Base-by-base conservation (phyloP, 2,888 invertebrate genomes). In the Lithophane leautieri region DNA sequence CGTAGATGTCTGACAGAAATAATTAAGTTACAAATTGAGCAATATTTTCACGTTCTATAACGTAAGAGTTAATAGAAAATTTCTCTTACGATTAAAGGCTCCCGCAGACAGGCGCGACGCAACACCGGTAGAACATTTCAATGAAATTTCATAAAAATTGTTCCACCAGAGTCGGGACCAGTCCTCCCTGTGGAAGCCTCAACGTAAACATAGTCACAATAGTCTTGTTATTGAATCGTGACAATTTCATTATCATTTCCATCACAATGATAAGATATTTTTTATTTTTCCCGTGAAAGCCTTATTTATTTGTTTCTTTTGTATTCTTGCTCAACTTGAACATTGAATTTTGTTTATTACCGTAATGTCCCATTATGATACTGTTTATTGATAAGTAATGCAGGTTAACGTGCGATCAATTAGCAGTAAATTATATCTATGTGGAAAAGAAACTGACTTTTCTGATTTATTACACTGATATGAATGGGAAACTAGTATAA, bases 401-500 rank as follows among this genome's bases (percentile, higher is more conserved):
- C 68, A 79, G 50, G 65, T 72, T 69, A 58, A 62, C 0, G 25
- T 56, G 44, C 82, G 2, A 63, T 60, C 42, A 60, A 83, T 47
- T 34, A 44, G 11, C 25, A 61, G 61, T 82, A 28, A 68, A 67
- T 58, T 50, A 50, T 56, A 67, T 40, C 28, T 14, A 44, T 11
- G 28, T 63, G 7, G 3, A 34, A 65, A 66, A 28, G 3, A 50
- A 72, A 69, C 47, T 42, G 16, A 60, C 56, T 72, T 69, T 73
- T 66, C 69, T 28, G 67, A 50, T 52, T 79, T 9, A 40, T 16
- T 56, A 2, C 16, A 69, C 34, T 61, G 42, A n/a, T 22, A 12
- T 47, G 22, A 47, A 77, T 28, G 28, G 58, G 44, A 72, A 83
- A 83, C 79, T 19, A 9, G 65, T 61, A 4, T 54, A 52, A 78